Evolutionary conservation across 2,797 vertebrate species (phyloP), one percentile per base, ranked within the genome.

Genomic region (Platyrinchus mystaceus): DNA sequence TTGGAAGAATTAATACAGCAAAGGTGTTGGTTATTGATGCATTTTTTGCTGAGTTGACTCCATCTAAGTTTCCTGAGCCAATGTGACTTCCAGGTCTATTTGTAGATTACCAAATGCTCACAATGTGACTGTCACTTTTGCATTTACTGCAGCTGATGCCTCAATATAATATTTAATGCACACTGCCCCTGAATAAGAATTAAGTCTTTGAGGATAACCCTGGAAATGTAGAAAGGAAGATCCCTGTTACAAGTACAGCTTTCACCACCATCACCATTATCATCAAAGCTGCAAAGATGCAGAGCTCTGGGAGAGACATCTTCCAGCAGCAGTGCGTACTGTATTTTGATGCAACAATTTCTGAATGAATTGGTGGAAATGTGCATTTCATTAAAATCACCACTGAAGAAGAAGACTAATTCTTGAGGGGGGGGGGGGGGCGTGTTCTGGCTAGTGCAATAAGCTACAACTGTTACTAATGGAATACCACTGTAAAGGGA

Each of bases 71-170:
- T 87, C 67, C 83, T 26, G 37, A 92, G 74, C 80, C 78, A 71
- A 36, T 84, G 41, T 67, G 81, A 64, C 26, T 96, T 96, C 69
- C 90, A 84, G 73, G 66, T 73, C 90, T 92, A 59, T 93, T 93
- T 95, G 90, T 79, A 63, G 85, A 43, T 76, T 86, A 50, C 87
- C 77, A 86, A 81, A 93, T 73, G 56, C 70, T 94, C 56, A 27
- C 55, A 79, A 56, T 55, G 39, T 76, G 83, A 78, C 80, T 94
- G 93, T 68, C 85, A 56, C 90, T 87, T 90, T 46, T 84, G 86
- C 84, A 88, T 92, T 91, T 89, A 73, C 60, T 90, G 88, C 85
- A 91, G 70, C 70, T 94, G 88, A 82, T 80, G 47, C 77, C 86
- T 95, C 83, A 14, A 12, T 68, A 71, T 84, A 66, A 46, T 82